phyloP scores from a whole-genome alignment of 1,140 invertebrate species.

The Leucophenga varia region DNA sequence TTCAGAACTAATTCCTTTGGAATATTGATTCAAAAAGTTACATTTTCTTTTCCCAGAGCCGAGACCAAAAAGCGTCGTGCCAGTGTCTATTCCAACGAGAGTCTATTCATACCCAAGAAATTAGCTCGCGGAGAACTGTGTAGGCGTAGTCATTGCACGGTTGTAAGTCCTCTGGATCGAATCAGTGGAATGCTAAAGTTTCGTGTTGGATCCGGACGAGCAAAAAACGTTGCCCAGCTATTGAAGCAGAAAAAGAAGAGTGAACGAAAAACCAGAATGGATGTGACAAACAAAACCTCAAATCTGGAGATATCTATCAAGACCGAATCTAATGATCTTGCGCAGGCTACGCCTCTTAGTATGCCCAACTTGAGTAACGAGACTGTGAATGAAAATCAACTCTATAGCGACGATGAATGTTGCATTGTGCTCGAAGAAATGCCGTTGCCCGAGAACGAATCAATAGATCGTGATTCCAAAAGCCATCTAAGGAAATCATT shows the following conservation, averaged over 20 bases:
- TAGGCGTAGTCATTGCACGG: conserved; percentile 7
- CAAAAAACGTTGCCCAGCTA: conserved; percentile 26
- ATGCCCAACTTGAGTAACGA: conserved; percentile 16
- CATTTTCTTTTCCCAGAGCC: conserved; percentile 15
- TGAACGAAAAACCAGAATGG: not conserved
- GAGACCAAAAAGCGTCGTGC: conserved; percentile 39
- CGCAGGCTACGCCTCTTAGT: not conserved
- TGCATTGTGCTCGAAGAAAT: conserved; percentile 6
- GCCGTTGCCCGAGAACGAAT: not conserved
- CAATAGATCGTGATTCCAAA: not conserved
- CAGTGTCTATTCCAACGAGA: conserved; percentile 28
- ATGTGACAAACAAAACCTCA: not conserved
- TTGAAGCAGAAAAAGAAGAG: conserved; percentile 13
- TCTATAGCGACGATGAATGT: conserved; percentile 21
- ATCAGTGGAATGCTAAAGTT: conserved; percentile 30
- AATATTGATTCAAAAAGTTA: not conserved
- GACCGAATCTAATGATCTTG: not conserved
- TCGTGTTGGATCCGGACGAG: conserved; percentile 28
- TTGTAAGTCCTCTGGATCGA: conserved; percentile 8
- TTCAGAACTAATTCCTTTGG: not conserved
- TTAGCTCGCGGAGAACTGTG: conserved; percentile 29
- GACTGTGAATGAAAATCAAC: not conserved
- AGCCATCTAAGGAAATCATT: not conserved
- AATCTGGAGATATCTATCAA: conserved; percentile 2
- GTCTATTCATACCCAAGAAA: conserved; percentile 36